Base-by-base conservation (phyloP, 2,888 invertebrate genomes). In the Cantharis flavilabris region DNA sequence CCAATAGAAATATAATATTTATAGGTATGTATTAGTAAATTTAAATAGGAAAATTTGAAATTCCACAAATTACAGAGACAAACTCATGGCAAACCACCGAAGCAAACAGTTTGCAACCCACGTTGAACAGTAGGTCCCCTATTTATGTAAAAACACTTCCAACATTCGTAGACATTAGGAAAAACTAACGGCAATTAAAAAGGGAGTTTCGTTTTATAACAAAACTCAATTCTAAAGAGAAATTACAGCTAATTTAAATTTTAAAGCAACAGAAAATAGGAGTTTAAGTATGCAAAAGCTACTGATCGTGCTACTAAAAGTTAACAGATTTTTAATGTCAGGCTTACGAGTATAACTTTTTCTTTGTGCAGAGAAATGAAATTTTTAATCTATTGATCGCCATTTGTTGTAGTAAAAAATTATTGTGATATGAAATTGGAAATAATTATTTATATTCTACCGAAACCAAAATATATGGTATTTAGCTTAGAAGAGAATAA, bases 401-500 rank as follows among this genome's bases (percentile, higher is more conserved):
- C n/a, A n/a, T n/a, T n/a, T n/a, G n/a, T n/a, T n/a, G n/a, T n/a
- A n/a, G n/a, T n/a, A n/a, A n/a, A n/a, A n/a, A n/a, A n/a, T n/a
- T n/a, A n/a, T n/a, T n/a, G n/a, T n/a, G n/a, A n/a, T n/a, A n/a
- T n/a, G n/a, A n/a, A n/a, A n/a, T n/a, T 33, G 13, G 5, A 33
- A 13, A 33, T 33, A 33, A 13, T 26, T 26, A 26, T 33, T 13
- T 33, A 13, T 13, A 13, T 33, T 33, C 10, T 49, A n/a, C 5
- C 2, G n/a, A 13, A 49, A n/a, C n/a, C n/a, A 49, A 49, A n/a
- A 49, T 49, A 9, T 49, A 49, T 49, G 9, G 49, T n/a, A 49
- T 72, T 23, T 33, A 74, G 16, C 11, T 49, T 75, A 9, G 69
- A 71, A 73, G 78, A 63, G 78, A 79, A 79, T 62, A 26, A 64